Base-by-base conservation (phyloP, 2,113 vertebrate species). In the Mionectes macconnelli region DNA sequence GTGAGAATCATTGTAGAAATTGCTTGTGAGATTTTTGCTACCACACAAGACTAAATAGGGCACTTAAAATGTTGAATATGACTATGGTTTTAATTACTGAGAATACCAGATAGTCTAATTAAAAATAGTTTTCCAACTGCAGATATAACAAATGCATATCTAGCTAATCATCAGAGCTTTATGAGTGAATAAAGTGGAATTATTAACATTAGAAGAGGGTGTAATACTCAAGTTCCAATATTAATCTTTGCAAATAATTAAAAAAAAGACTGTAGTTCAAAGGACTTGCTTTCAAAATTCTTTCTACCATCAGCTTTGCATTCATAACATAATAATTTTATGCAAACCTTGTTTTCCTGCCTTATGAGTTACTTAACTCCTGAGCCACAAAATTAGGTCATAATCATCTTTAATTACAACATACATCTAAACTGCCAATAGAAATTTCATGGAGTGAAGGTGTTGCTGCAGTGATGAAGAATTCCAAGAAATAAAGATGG, bases 381-480 rank as follows among this genome's bases (percentile, higher is more conserved):
- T 62, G 69, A 95, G 77, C 96, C 96, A 92, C 96, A 96, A 82
- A 95, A 93, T 97, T 97, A 96, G 77, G 83, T 96, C 96, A 96
- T 92, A 96, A 78, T 95, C 86, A 89, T 95, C 83, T 91, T 92
- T 95, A 96, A 96, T 97, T 97, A 95, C 96, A 96, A 97, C 96
- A 97, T 62, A 42, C 60, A 53, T 90, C 40, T 94, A 97, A 97
- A 96, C 96, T 93, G 96, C 83, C 95, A 92, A 96, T 97, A 93
- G 84, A 94, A 89, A 73, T 93, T 94, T 93, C 92, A 57, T 93
- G 88, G 86, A 92, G 90, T 81, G 23, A 86, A 82, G 44, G 81
- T 94, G 72, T 95, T 6, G 1, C n/a, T 86, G 42, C 68, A 28
- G 55, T n/a, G 53, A 52, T 62, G 74, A 91, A 60, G 90, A 79